phyloP scores from a whole-genome alignment of 2,888 invertebrate species.

The Luffia ferchaultella region DNA sequence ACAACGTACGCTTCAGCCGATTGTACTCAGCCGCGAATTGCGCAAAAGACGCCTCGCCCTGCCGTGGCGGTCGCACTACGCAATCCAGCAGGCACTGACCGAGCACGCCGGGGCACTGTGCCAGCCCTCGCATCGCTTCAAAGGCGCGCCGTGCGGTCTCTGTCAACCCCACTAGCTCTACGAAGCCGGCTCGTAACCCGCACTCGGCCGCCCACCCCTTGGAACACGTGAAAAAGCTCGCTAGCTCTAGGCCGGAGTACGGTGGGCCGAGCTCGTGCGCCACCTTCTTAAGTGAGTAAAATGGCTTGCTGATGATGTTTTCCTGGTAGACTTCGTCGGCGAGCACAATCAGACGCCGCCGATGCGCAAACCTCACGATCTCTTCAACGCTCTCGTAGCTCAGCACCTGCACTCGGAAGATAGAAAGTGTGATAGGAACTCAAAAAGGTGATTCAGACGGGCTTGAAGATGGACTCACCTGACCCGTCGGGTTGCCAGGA shows the following conservation, averaged over 20 bases:
- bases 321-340: conserved; percentile 98
- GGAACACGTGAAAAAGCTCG: conserved; percentile 92
- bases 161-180: conserved; percentile 85
- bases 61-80: conserved; percentile 59
- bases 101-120: conserved; percentile 85
- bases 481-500: conserved; percentile 98
- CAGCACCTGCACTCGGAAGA: conserved; percentile 68
- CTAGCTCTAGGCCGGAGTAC: conserved; percentile 72
- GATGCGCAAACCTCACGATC: conserved; percentile 91
- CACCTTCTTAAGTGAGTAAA: conserved; percentile 93
- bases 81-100: conserved; percentile 88
- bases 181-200: conserved; percentile 91
- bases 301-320: conserved; percentile 91
- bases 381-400: conserved; percentile 87
- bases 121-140: conserved; percentile 86
- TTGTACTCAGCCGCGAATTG: conserved; percentile 69
- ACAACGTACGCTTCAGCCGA: conserved; percentile 66
- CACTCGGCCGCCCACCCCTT: conserved; percentile 94
- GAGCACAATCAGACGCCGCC: conserved; percentile 83
- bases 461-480: conserved; percentile 31
- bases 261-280: neutral
- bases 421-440: neutral
- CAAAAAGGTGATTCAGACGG: neutral
- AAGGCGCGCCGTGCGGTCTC: conserved; percentile 78
- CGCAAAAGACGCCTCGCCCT: conserved; percentile 75